phyloP scores from a whole-genome alignment of 64 coral and sea anemone species.

The Montipora foliosa region DNA sequence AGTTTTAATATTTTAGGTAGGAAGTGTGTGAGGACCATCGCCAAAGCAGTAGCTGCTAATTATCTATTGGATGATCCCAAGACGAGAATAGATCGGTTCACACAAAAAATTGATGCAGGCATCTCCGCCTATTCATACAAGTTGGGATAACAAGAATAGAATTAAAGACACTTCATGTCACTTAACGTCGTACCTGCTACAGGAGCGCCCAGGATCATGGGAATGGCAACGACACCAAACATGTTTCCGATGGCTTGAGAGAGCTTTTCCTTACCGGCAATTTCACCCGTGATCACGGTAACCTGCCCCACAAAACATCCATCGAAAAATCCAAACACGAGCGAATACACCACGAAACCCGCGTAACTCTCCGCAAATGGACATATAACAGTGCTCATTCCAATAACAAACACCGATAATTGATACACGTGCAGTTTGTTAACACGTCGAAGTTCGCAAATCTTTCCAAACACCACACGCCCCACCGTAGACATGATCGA shows the following conservation, averaged over 20 bases:
- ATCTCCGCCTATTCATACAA: no score
- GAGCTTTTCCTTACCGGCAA: constrained; percentile 85
- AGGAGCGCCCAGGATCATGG: constrained; percentile 92
- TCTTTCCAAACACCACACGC: constrained; percentile 88
- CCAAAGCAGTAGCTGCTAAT: no score
- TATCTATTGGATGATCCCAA: no score
- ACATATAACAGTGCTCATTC: constrained; percentile 76
- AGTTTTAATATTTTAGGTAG: no score
- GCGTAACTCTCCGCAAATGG: constrained; percentile 75
- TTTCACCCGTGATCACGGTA: constrained; percentile 86
- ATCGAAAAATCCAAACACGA: constrained; percentile 95
- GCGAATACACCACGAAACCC: constrained; percentile 65
- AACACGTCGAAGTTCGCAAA: constrained; percentile 80
- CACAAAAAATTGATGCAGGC: no score
- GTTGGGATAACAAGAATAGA: neutral
- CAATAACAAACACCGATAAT: constrained; percentile 82
- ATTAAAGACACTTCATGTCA: neutral
- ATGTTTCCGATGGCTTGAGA: constrained; percentile 88
- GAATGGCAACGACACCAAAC: constrained; percentile 86
- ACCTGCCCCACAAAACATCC: constrained; percentile 98
- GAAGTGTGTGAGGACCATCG: no score
- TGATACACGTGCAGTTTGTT: constrained; percentile 85
- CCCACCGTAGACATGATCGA: constrained; percentile 94
- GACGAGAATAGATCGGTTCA: no score
- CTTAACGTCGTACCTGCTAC: constrained; percentile 77